A percentile compares a stretch with the other conserved stretches of the same genome.
These are phyloP conservation scores for Drosophila pseudotakahashii DNA, from an alignment of 2,888 invertebrate genomes.

Conservation along the genomic window DNA sequence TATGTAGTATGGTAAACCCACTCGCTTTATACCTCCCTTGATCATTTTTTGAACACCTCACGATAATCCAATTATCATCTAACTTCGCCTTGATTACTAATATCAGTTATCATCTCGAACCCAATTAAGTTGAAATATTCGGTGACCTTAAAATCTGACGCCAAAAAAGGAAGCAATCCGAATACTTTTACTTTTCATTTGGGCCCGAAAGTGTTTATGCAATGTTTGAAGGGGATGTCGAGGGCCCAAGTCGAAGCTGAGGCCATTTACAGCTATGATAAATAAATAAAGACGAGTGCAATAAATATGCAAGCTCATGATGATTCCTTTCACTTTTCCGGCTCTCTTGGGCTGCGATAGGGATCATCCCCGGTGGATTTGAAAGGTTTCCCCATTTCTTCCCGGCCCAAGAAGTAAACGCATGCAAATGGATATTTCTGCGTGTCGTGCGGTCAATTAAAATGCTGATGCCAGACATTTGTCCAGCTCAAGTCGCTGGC, in stretches of 20 bases:
- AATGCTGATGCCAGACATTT: conserved; percentile 40
- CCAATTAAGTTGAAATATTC: conserved; percentile 30
- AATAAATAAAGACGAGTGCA: conserved; percentile 58
- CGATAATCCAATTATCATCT: conserved; percentile 5
- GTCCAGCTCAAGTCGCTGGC: conserved; percentile 4
- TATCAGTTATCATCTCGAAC: conserved; percentile 27
- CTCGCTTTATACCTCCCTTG: background rate
- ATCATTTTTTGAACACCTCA: background rate
- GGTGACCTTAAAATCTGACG: conserved; percentile 35
- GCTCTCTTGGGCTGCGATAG: conserved; percentile 42
- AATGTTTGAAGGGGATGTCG: conserved; percentile 55
- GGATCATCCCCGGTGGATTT: conserved; percentile 54
- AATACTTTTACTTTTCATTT: conserved; percentile 65
- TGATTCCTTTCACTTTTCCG: conserved; percentile 74
- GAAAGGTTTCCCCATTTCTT: conserved; percentile 46
- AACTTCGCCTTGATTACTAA: conserved; percentile 1
- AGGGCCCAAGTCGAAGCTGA: conserved; percentile 42
- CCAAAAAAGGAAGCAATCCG: conserved; percentile 31
- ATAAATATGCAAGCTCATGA: conserved; percentile 69
- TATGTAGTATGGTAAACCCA: background rate
- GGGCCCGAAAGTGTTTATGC: conserved; percentile 59
- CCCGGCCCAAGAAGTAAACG: conserved; percentile 18
- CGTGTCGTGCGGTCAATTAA: conserved; percentile 58
- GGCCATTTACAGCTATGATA: conserved; percentile 44
- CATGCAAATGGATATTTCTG: conserved; percentile 26